Base-by-base conservation (phyloP, 2,113 vertebrate genomes). In the Onychostoma macrolepis region DNA sequence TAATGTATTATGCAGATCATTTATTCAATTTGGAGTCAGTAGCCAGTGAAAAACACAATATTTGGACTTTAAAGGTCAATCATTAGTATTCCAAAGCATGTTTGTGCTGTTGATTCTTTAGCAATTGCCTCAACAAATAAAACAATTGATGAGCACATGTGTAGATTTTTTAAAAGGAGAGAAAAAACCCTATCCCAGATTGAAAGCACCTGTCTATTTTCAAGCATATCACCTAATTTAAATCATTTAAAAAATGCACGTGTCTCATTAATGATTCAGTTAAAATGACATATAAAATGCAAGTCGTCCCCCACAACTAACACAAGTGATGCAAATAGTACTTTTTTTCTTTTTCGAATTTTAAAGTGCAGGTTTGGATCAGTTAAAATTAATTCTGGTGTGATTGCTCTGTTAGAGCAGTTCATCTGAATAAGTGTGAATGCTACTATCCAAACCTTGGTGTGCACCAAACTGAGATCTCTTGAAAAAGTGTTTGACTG, bases 21-120 rank as follows among this genome's bases (percentile, higher is more conserved):
- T 91, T 92, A 90, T 92, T 92, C 90, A 90, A 93, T 92, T 93
- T 92, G 85, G 85, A 91, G 90, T 87, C 67, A 79, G 90, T 90
- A 84, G 88, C 86, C 85, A 74, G 58, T 33, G 90, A 90, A 89
- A 90, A 85, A 77, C 69, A 58, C 33, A 81, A 77, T 72, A 92
- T 92, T 88, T 83, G 85, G 91, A 90, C 87, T 85, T 90, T 80
- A 93, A 93, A 92, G 91, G 91, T 93, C 90, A 91, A 84, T 69
- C 78, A 89, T 88, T 75, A 90, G 85, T 87, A 88, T 93, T 90
- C 83, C 69, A 63, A 53, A 67, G 76, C 30, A 11, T 87, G 8
- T 10, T 53, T 7, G 43, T 88, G 80, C 76, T 77, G 87, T 90
- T 91, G 88, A 83, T 90, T 90, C 86, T 89, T 67, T 33, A 76